Conservation (phyloP, 2,888 invertebrate species). For the Danaus chrysippus region DNA sequence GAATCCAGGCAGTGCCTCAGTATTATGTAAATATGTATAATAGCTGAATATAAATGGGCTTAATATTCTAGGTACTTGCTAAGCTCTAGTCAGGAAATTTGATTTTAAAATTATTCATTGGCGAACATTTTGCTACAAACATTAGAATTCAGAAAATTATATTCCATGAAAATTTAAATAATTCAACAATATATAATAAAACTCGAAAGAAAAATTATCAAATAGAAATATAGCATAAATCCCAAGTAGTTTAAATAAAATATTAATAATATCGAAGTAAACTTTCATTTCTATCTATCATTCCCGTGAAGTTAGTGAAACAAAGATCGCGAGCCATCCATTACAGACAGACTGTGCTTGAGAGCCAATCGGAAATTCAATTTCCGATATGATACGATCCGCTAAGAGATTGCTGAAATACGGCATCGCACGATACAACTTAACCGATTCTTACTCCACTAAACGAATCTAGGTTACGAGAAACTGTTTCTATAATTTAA, state of each 20-base stretch:
- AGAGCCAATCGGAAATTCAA: constrained; percentile 72
- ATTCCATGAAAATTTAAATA: not conserved
- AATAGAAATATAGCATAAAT: not conserved
- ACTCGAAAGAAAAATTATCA: not conserved
- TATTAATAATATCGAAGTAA: constrained; percentile 46
- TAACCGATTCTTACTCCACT: constrained; percentile 31
- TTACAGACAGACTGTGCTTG: constrained; percentile 50
- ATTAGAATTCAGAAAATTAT: not conserved
- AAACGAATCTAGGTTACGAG: constrained; percentile 21
- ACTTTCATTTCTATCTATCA: constrained; percentile 55
- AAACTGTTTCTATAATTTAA: not conserved
- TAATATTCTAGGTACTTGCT: constrained; percentile 15
- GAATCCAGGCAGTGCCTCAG: constrained; percentile 10
- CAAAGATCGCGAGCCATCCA: constrained; percentile 52
- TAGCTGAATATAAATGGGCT: constrained; percentile 18
- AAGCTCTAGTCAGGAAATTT: constrained; percentile 15
- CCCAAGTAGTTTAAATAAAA: not conserved
- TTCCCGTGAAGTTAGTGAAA: constrained; percentile 48
- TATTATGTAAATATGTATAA: constrained; percentile 18
- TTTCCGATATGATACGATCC: constrained; percentile 66
- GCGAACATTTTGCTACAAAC: not conserved
- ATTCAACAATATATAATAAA: not conserved
- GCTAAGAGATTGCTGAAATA: constrained; percentile 67
- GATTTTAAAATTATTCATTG: constrained; percentile 13
- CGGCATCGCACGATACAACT: constrained; percentile 46